phyloP scores from a whole-genome alignment of 2,888 invertebrate species.

The Coenonympha arcania region DNA sequence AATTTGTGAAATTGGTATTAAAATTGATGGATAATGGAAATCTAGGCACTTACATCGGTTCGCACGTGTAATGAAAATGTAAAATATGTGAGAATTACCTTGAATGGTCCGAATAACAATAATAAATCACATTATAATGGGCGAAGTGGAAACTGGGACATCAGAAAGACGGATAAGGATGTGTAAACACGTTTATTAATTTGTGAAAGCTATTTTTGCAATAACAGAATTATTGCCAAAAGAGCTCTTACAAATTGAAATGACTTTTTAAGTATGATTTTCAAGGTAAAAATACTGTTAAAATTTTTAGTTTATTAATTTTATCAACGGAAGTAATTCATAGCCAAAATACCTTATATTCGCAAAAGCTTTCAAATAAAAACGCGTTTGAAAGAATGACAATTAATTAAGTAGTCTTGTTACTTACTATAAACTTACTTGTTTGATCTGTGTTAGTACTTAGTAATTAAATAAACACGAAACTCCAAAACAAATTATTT shows the following conservation, averaged over 20 bases:
- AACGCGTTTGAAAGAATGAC: too few species aligned
- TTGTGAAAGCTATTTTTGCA: neutral
- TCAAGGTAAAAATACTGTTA: too few species aligned
- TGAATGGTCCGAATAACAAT: constrained; percentile 5
- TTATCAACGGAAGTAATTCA: too few species aligned
- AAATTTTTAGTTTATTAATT: too few species aligned
- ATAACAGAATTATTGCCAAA: too few species aligned
- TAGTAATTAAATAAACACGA: neutral
- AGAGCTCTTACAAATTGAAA: too few species aligned
- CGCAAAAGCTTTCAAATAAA: too few species aligned
- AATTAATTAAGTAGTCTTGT: too few species aligned
- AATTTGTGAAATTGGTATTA: neutral
- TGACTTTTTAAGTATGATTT: too few species aligned
- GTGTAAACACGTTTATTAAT: constrained; percentile 8
- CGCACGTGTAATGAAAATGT: constrained; percentile 5
- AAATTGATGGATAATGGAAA: neutral
- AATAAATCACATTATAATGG: constrained; percentile 10
- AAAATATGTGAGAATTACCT: constrained; percentile 9
- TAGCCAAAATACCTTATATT: too few species aligned
- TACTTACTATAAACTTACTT: too few species aligned
- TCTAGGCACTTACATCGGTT: neutral
- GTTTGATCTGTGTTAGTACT: too few species aligned
- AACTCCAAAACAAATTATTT: constrained; percentile 2
- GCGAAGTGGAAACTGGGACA: constrained; percentile 4
- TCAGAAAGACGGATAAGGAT: constrained; percentile 6